Conservation (phyloP, 2,113 vertebrate species). For the Motacilla tschutschensis region DNA sequence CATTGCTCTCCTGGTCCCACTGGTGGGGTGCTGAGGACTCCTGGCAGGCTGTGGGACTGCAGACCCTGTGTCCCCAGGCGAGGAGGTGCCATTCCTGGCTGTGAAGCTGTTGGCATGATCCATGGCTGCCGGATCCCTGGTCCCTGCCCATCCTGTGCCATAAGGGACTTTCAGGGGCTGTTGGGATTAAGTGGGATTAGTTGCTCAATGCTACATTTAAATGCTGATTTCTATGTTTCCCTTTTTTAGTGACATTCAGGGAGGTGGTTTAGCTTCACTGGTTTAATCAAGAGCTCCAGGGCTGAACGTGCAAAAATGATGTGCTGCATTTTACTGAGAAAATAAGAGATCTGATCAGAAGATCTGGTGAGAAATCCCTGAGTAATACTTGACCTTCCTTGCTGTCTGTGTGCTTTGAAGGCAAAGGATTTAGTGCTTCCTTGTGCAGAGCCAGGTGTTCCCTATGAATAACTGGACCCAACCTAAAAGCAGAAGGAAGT, state of each 20-base stretch:
- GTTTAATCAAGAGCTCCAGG: background rate
- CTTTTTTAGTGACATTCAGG: accelerated
- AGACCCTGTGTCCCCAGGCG: background rate
- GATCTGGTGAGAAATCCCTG: background rate
- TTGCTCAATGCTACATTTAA: background rate
- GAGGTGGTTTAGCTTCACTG: background rate
- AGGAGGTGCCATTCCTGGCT: background rate
- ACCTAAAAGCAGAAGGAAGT: constrained; percentile 47
- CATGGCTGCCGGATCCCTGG: background rate
- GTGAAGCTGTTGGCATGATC: background rate
- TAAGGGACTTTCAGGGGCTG: background rate
- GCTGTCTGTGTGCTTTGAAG: background rate
- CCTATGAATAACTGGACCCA: constrained; percentile 23
- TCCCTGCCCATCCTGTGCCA: accelerated
- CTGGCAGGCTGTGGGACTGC: accelerated
- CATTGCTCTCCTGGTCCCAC: background rate
- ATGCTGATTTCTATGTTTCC: background rate
- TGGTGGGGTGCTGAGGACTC: background rate
- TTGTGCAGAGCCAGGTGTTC: background rate
- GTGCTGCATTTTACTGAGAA: background rate
- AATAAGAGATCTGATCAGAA: background rate
- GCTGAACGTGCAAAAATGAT: background rate
- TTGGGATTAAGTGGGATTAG: background rate
- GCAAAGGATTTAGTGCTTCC: background rate
- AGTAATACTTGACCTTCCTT: background rate